These are phyloP conservation scores for Drosophila nasuta DNA, from an alignment of 1,140 invertebrate species.

Conservation along the genomic window DNA sequence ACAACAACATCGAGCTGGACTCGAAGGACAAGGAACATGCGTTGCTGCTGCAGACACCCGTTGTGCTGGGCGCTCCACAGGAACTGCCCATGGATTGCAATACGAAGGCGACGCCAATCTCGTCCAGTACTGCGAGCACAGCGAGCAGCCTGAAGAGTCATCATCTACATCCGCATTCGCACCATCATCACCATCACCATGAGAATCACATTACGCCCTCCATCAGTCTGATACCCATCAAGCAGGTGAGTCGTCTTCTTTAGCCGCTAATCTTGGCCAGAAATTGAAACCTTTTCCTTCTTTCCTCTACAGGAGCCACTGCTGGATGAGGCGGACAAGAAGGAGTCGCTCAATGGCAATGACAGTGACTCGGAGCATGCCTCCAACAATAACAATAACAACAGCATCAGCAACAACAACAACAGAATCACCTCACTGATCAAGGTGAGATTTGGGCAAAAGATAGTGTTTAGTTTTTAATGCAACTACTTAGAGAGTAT, in stretches of 20 bases:
- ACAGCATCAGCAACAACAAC: constrained; percentile 48
- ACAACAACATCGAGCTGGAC: constrained; percentile 43
- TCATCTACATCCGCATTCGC: constrained; percentile 32
- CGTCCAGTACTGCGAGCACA: constrained; percentile 73
- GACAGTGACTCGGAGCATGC: constrained; percentile 71
- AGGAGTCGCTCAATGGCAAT: constrained; percentile 64
- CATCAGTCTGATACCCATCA: constrained; percentile 94
- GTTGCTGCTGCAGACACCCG: constrained; percentile 63
- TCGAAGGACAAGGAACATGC: constrained; percentile 63
- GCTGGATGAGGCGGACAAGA: constrained; percentile 51
- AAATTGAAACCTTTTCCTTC: background rate
- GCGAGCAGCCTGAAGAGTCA: constrained; percentile 55
- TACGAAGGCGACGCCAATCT: constrained; percentile 77
- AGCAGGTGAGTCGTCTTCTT: constrained; percentile 87
- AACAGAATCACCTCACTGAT: constrained; percentile 83
- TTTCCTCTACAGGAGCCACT: constrained; percentile 50
- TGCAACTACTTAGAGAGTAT: too few relatives aligned
- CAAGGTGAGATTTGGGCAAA: constrained; percentile 59
- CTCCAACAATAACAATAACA: constrained; percentile 65
- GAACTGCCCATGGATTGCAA: constrained; percentile 81
- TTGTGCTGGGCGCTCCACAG: constrained; percentile 43
- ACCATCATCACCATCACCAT: constrained; percentile 69
- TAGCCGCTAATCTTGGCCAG: background rate
- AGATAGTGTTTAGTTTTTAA: too few relatives aligned
- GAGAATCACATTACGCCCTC: constrained; percentile 91